Evolutionary conservation across 2,888 invertebrate species (phyloP).

Genomic region (Sphaeridia pumilis): DNA sequence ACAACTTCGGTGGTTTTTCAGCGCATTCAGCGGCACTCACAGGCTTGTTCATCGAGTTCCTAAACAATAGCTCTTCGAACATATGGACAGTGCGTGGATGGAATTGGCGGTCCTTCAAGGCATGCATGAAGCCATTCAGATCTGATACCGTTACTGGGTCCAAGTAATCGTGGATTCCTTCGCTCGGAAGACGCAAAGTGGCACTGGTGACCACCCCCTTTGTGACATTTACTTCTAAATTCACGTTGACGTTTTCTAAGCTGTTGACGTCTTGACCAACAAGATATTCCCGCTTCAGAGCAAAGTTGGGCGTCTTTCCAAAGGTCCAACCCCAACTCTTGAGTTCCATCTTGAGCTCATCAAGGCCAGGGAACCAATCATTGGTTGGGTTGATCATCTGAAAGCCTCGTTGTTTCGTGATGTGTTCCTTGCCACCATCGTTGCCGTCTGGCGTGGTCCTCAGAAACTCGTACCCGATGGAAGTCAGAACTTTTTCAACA

Average conservation of each 20-base stretch:
- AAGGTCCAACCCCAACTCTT: slow-evolving; percentile 77
- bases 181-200: slow-evolving; percentile 14
- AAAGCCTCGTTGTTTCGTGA: slow-evolving; percentile 68
- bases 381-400: slow-evolving; percentile 76
- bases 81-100: slow-evolving; percentile 25
- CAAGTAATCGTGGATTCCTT: slow-evolving; percentile 17
- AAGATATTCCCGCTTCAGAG: slow-evolving; percentile 53
- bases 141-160: slow-evolving; percentile 28
- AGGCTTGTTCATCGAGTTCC: slow-evolving; percentile 17
- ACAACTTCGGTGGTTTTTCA: background rate
- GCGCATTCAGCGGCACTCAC: slow-evolving; percentile 11
- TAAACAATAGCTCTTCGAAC: slow-evolving; percentile 32
- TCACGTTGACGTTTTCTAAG: slow-evolving; percentile 19
- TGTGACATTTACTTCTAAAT: slow-evolving; percentile 16
- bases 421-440: slow-evolving; percentile 43
- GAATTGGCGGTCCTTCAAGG: slow-evolving; percentile 28
- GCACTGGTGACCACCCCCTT: slow-evolving; percentile 13
- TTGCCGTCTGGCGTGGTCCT: slow-evolving; percentile 62
- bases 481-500: slow-evolving; percentile 59
- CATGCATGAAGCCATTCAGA: slow-evolving; percentile 30
- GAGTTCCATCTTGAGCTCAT: slow-evolving; percentile 55
- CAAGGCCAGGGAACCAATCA: slow-evolving; percentile 60
- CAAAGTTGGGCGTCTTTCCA: slow-evolving; percentile 76
- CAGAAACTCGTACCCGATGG: slow-evolving; percentile 72
- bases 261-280: slow-evolving; percentile 19